Base-by-base conservation (phyloP, 2,797 vertebrate genomes). In the Tauraco hartlaubi region DNA sequence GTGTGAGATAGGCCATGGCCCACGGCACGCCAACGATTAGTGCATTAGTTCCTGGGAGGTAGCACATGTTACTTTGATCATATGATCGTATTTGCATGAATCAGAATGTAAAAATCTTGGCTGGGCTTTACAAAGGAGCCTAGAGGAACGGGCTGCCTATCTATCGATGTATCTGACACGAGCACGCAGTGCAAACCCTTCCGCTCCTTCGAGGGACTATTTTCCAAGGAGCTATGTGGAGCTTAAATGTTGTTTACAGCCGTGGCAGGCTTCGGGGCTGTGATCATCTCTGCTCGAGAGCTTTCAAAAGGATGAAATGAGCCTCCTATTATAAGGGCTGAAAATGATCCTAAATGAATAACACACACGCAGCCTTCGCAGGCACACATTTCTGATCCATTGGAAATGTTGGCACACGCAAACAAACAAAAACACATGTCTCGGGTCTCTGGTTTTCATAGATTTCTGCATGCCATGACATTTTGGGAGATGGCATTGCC, bases 401-500 rank as follows among this genome's bases (percentile, higher is more conserved):
- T 97, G 94, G 90, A 96, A 94, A 95, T 85, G 89, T 77, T 97
- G 96, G 95, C 95, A 89, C 93, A 95, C 56, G 89, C 90, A 97
- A 96, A 96, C 94, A 96, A 96, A 96, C 78, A 96, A 97, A 96
- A 97, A 77, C 96, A 97, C 95, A 96, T 97, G 96, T 97, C 93
- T 89, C 2, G 28, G 80, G 74, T 79, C 94, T 96, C 95, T 96
- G 93, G 92, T 97, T 97, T 97, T 90, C 95, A 95, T 96, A 95
- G 90, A 95, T 92, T 95, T 89, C 90, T 92, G 85, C 93, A 68
- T 96, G 96, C 93, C 96, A 95, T 93, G 92, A 90, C 83, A 96
- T 96, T 94, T 68, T 22, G n/a, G 68, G 63, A 71, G 83, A 15
- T 96, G 96, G 91, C 83, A 89, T 67, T 93, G 94, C 94, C 80